Evolutionary conservation across 1,140 invertebrate species (phyloP), one percentile per base, ranked within the genome.

Genomic region (Coelopa frigida): DNA sequence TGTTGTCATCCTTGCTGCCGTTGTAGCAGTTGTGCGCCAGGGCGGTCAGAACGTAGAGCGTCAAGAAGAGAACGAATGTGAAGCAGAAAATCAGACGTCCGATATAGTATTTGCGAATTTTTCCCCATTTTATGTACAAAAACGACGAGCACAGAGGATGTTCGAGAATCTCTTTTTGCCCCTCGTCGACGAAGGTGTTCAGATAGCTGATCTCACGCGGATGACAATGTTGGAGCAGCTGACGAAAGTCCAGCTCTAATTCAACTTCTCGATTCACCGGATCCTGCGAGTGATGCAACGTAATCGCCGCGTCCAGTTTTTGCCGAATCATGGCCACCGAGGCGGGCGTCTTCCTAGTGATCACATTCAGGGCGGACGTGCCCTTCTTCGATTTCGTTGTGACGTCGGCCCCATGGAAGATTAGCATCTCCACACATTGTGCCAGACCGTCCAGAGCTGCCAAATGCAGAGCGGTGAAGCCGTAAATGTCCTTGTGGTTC

Each of bases 401-500:
- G 0, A 93, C 80, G 71, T 91, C 84, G 36, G 89, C 87, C 3
- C 88, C 88, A 58, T 87, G 78, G 58, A 83, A 82, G 17, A 93
- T 82, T 21, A 94, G 69, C 31, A 87, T 77, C 59, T 89, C 83
- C 0, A 89, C 87, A 56, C 85, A 88, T 50, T 83, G 81, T 0
- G 85, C 85, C n/a, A 89, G 70, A 23, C 88, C 87, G 59, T 89
- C 88, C 0, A 89, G 65, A 5, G 89, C 87, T 5, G 89, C 89
- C 32, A 94, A 77, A 61, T 94, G 91, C 12, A 94, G 71, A 1
- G 90, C 86, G 0, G 89, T 89, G 61, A 91, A 92, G 0, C 90
- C 90, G 56, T 89, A 91, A 49, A 86, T 83, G 56, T 94, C 90
- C 54, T 85, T 82, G 32, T 81, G 78, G 61, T 93, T 91, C 0